Evolutionary conservation across 2,797 vertebrate species (phyloP), one percentile per base, ranked within the genome.

Genomic region (Danio aesculapii): DNA sequence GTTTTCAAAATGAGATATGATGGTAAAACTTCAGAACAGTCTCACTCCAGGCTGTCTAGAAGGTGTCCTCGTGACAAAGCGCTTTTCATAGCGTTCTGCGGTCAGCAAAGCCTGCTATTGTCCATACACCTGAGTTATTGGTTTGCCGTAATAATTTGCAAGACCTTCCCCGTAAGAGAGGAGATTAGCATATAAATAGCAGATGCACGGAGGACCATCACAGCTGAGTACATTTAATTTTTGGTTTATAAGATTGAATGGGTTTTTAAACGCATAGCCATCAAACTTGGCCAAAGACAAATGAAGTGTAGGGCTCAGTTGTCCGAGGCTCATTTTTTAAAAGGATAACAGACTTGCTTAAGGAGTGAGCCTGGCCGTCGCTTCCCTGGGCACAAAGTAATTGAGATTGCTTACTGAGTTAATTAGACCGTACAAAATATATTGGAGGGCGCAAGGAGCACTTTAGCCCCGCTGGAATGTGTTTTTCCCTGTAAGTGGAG

Each of bases 161-260:
- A 95, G 96, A 96, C 95, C 96, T 96, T 97, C 95, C 94, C 94
- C 82, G 92, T 90, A 87, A 89, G 89, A 90, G 93, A 95, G 95
- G 92, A 95, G 95, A 99, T 99, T 99, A 99, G 97, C 98, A 99
- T 99, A 99, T 98, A 98, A 98, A 99, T 99, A 98, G 97, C 97
- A 96, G 96, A 94, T 94, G 95, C 95, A 96, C 91, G 92, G 95
- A 95, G 91, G 94, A 94, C 96, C 96, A 97, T 97, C 97, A 97
- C 97, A 98, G 96, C 96, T 96, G 95, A 98, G 97, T 97, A 98
- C 97, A 95, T 98, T 97, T 98, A 97, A 98, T 98, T 98, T 97
- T 99, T 97, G 95, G 94, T 98, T 98, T 97, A 98, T 98, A 97
- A 98, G 97, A 97, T 95, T 95, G 97, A 98, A 98, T 97, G 95